Evolutionary conservation across 2,113 vertebrate genomes (phyloP), one percentile per base, ranked within the genome.

Genomic region (Cathartes aura): DNA sequence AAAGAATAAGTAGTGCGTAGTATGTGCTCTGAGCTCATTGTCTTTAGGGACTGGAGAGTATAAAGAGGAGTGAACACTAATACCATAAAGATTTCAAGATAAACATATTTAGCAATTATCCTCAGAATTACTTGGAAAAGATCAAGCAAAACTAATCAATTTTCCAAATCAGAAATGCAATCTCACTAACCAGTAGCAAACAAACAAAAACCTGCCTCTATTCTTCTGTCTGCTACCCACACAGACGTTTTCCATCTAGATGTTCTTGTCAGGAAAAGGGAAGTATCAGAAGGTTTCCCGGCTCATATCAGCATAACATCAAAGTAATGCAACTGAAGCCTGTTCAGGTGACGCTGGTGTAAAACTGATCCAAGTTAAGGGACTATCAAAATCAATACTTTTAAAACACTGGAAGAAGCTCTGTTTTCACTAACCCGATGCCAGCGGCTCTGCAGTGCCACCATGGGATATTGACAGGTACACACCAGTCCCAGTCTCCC

Each of bases 351-450:
- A 50, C 19, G 22, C 62, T 48, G 21, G 15, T 16, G 17, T 64
- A 60, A 83, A 92, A 86, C 24, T 8, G 6, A 29, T 73, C 34
- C 30, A 62, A 34, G 42, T 53, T 42, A 38, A 43, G 53, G 15
- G 15, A 40, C 43, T 63, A 55, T 27, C n/a, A 66, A 34, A 40
- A 50, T 12, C 2, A 0, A 24, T 16, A 13, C 12, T 47, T 50
- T 78, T 58, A 43, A 38, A 89, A 20, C 9, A 10, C 9, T 74
- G 17, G 26, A 62, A 50, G 36, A 43, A 62, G 15, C 47, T 63
- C 15, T 0, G 0, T 53, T 89, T 87, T 55, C 12, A 66, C 50
- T 24, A n/a, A 30, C 19, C 21, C 0, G 2, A 5, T 55, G 70
- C 52, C 48, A 36, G 38, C 0, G 0, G 8, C 56, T 73, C 19